Evolutionary conservation across 2,797 vertebrate species (phyloP).

Genomic region (Periophthalmus magnuspinnatus): DNA sequence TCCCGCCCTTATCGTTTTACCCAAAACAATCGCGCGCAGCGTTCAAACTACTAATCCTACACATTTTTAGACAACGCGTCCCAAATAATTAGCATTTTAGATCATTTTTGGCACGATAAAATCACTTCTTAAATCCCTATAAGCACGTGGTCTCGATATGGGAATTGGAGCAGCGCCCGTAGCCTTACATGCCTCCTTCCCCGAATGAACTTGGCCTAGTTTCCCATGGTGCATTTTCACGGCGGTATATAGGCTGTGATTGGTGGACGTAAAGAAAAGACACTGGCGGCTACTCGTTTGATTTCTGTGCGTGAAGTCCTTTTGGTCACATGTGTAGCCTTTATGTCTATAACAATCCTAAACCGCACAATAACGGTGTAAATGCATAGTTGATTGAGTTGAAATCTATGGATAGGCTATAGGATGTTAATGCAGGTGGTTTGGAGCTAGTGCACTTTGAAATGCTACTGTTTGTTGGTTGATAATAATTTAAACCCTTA

Average conservation of each 20-base stretch:
- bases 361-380: neutral
- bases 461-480: neutral
- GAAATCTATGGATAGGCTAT: neutral
- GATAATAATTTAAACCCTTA: neutral
- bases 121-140: neutral
- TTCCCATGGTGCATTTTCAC: constrained; percentile 45
- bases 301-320: neutral
- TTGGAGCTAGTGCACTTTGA: neutral
- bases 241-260: constrained; percentile 18
- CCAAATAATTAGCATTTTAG: neutral
- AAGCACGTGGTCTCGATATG: constrained; percentile 16
- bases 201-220: constrained; percentile 73
- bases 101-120: neutral
- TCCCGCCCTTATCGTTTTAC: constrained; percentile 7
- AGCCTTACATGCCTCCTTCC: constrained; percentile 49
- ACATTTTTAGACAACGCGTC: neutral
- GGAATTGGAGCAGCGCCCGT: constrained; percentile 25
- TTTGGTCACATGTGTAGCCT: neutral
- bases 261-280: constrained; percentile 19
- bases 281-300: constrained; percentile 22
- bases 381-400: too few relatives aligned
- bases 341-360: neutral
- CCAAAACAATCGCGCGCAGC: constrained; percentile 31
- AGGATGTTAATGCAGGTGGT: neutral
- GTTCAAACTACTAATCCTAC: neutral